Evolutionary conservation across 2,113 vertebrate genomes (phyloP), one percentile per base, ranked within the genome.

Genomic region (Arothron firmamentum): DNA sequence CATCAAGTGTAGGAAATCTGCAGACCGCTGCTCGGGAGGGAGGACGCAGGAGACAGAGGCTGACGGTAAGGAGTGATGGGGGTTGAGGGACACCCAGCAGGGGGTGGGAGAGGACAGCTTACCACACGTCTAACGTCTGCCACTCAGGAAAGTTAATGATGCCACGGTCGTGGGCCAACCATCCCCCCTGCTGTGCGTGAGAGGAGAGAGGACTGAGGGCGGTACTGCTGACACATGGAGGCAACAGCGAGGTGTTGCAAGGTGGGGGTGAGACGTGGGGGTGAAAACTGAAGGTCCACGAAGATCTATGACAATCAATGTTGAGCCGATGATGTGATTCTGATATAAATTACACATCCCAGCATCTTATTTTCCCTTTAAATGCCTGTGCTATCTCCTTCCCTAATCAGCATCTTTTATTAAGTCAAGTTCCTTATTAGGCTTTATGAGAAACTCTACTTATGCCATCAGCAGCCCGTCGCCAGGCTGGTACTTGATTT

Each of bases 261-360:
- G 8, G 64, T 28, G 59, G 60, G 53, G 42, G 62, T 45, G 23
- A 47, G 50, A 50, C 10, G 4, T 20, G 6, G 16, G 62, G 62
- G 52, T 42, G 20, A 59, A 69, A 43, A 70, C 67, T 56, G 42
- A 67, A 62, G 66, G 72, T 77, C 56, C 75, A 82, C 85, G 82
- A 82, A 74, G 87, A 94, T 94, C 94, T 89, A 87, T 93, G 91
- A 94, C 91, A 93, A 92, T 94, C 91, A 92, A 89, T 87, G 84
- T 86, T 80, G 62, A 86, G 85, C 83, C 74, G 62, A 68, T 90
- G 91, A 92, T 17, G 91, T 90, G 91, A 93, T 92, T 92, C 92
- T 72, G 60, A 72, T 71, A 88, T 68, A 52, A 69, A 78, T 67
- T 59, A 74, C 70, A 67, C 51, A 34, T 19, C 51, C 28, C 20